Conservation (phyloP, 2,113 vertebrate genomes). For the Chionomys nivalis region DNA sequence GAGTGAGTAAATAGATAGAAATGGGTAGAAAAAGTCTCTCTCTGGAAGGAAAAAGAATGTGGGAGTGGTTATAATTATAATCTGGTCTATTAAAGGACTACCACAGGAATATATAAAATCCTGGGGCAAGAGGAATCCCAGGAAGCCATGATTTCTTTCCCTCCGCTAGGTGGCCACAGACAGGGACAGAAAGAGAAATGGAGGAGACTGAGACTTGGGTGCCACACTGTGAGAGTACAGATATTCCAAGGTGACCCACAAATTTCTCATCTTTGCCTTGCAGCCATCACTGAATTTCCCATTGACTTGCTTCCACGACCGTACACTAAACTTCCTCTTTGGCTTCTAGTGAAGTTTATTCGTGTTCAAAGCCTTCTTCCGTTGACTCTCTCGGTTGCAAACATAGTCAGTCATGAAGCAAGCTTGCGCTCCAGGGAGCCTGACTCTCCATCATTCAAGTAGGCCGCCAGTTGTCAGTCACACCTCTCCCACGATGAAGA, state of each 20-base stretch:
- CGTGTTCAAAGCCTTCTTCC: not conserved
- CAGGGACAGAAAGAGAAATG: not conserved
- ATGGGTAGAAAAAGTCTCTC: slow-evolving; percentile 27
- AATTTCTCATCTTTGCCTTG: not conserved
- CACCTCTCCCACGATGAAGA: not conserved
- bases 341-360: not conserved
- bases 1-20: not conserved
- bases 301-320: not conserved
- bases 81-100: not conserved
- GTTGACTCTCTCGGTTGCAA: not conserved
- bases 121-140: not conserved
- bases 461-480: no score
- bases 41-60: not conserved
- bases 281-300: not conserved
- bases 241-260: not conserved
- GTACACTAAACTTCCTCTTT: not conserved
- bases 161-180: not conserved
- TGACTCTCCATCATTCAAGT: not conserved
- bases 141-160: not conserved
- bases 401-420: not conserved
- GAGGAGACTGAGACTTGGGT: not conserved
- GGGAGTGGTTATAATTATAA: not conserved
- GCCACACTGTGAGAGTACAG: not conserved
- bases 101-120: not conserved
- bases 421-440: not conserved